Evolutionary conservation across 2,113 vertebrate genomes (phyloP), one percentile per base, ranked within the genome.

Genomic region (Furnarius figulus): DNA sequence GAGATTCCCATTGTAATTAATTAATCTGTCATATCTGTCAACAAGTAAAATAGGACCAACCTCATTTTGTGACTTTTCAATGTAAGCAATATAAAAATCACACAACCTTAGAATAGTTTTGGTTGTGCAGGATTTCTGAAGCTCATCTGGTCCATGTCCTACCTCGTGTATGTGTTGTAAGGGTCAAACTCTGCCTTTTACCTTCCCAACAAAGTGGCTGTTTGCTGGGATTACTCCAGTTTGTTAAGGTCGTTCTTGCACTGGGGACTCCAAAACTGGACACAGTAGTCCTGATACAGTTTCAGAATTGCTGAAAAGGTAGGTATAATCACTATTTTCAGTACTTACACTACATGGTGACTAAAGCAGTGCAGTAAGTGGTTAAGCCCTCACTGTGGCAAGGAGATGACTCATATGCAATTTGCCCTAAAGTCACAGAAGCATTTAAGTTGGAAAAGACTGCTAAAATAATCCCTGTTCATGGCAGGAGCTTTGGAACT

Each of bases 311-410:
- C 12, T 55, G 21, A 55, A 33, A 79, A 73, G 28, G 2, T 28
- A 6, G 4, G 2, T 42, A 37, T 42, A 42, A 67, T 24, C 39
- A 14, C 12, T 46, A 10, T 24, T 94, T 24, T 63, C 15, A 11
- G 7, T 21, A 42, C 0, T 0, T 17, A 12, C 3, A 5, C 15
- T 19, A 4, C 0, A 0, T 8, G 27, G 23, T n/a, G 30, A 20
- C 8, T 50, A 46, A 75, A 12, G 16, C n/a, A 53, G 12, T 2
- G 33, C 13, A n/a, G 7, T 6, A 19, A 2, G 0, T 19, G 3
- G 14, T n/a, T 52, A 80, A 28, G 37, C 25, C 27, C 33, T 55
- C 39, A 10, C 24, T 37, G 16, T 46, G 39, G 16, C 24, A 49
- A 59, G 44, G 33, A 13, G 5, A 12, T 74, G n/a, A 72, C 35